Base-by-base conservation (phyloP, 2,888 invertebrate genomes). In the Entomobrya multifasciata region DNA sequence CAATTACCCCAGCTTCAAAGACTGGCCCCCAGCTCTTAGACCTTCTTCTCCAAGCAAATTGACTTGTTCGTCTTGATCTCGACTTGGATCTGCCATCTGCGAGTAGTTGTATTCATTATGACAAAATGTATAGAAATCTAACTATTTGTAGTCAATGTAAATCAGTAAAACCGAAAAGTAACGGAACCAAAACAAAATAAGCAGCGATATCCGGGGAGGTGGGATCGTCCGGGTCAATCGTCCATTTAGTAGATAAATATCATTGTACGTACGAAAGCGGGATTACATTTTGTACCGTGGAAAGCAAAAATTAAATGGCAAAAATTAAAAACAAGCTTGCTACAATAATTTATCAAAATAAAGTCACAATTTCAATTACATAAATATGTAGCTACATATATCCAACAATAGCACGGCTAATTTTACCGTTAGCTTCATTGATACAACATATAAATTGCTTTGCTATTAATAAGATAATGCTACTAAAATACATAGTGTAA, bases 71-170 rank as follows among this genome's bases (percentile, higher is more conserved):
- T 93, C 92, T 94, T 98, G 97, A 94, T 98, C 98, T 92, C 97
- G 96, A 93, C 96, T 96, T 93, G 97, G 97, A 94, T 98, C 98
- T 94, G 98, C 97, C 97, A 98, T 97, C 96, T 98, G 97, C 94
- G 95, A 94, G 94, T 94, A 94, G 93, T 94, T 93, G 90, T 88
- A 90, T 82, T 90, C 88, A 94, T 93, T 93, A 88, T 87, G 88
- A 88, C 90, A 89, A 84, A 81, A 90, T 72, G 25, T 70, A 62
- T 70, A 79, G 44, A 81, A 70, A 87, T 87, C 78, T 72, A 72
- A 49, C 83, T 83, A 20, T 47, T 36, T 36, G 8, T 36, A 6
- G 36, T 82, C 81, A 74, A 27, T 55, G 52, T 49, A n/a, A 27
- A 47, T 70, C 47, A 27, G 65, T 27, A 57, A 87, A 79, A 57